Conservation (phyloP, 2,797 vertebrate species). For the Phataginus tricuspis region DNA sequence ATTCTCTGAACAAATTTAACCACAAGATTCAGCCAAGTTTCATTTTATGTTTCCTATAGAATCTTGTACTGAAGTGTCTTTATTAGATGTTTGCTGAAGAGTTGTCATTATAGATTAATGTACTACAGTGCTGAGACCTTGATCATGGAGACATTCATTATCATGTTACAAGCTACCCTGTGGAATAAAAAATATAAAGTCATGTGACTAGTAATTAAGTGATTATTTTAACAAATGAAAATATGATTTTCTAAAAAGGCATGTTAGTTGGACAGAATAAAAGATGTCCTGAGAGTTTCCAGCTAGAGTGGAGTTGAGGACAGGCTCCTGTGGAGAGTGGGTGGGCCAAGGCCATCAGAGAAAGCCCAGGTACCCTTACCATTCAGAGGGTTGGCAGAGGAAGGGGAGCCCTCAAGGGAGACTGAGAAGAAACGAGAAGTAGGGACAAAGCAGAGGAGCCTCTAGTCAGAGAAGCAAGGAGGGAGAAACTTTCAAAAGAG, state of each 20-base stretch:
- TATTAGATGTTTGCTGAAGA: background rate
- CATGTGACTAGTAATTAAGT: background rate
- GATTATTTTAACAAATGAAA: constrained; percentile 23
- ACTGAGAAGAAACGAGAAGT: background rate
- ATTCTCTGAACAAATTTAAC: background rate
- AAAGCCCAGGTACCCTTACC: background rate
- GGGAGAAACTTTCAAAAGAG: background rate
- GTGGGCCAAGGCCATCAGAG: background rate
- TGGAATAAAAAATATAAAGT: background rate
- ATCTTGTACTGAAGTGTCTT: background rate
- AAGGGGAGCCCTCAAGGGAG: background rate
- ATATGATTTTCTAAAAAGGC: background rate
- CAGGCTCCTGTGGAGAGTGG: background rate
- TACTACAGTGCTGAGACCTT: background rate
- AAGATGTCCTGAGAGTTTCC: background rate
- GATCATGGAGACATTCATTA: background rate
- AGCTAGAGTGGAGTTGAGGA: background rate
- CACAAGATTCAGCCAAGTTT: background rate
- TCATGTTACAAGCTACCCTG: background rate
- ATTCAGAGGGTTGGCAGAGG: background rate
- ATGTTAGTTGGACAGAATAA: background rate
- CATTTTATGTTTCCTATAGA: background rate
- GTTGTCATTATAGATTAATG: background rate
- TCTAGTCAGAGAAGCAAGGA: background rate
- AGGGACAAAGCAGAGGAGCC: background rate